Evolutionary conservation across 2,113 vertebrate species (phyloP).

Genomic region (Origma solitaria): DNA sequence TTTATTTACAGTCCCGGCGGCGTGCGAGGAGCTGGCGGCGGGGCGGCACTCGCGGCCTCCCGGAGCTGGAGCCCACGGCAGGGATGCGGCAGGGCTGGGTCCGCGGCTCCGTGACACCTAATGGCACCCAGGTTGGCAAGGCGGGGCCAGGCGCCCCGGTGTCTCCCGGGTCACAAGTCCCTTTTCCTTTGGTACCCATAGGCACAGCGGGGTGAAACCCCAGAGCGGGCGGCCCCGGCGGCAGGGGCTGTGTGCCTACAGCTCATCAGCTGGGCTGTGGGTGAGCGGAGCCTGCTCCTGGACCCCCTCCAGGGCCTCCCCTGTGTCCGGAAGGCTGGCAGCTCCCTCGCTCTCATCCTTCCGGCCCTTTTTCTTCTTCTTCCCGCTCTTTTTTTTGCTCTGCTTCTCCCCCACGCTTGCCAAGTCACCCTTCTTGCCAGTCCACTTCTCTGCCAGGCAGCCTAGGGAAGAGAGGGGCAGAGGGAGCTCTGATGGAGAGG

Average conservation of each 20-base stretch:
- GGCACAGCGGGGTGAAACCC: background rate
- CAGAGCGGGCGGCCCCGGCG: rapidly evolving
- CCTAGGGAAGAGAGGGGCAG: conserved; percentile 23
- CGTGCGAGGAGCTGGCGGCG: background rate
- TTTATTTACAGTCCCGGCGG: conserved; percentile 3
- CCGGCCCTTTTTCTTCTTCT: conserved; percentile 66
- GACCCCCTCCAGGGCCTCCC: background rate
- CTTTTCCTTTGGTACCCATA: background rate
- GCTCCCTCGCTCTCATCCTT: conserved; percentile 34
- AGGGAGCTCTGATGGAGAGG: background rate
- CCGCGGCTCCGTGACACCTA: background rate
- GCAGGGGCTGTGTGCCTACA: conserved; percentile 18
- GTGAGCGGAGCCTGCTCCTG: conserved; percentile 63
- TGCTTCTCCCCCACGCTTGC: conserved; percentile 73
- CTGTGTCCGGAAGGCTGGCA: background rate
- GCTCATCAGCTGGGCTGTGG: conserved; percentile 68
- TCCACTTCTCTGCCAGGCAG: conserved; percentile 76
- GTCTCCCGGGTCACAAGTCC: background rate
- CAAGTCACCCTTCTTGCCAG: conserved; percentile 82
- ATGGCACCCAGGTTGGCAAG: background rate
- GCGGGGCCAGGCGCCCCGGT: background rate
- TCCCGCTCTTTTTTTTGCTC: conserved; percentile 75
- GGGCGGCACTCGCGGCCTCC: background rate
- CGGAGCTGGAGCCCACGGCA: background rate
- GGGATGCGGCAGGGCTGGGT: background rate